phyloP scores from a whole-genome alignment of 2,888 invertebrate species.

The Archips xylosteana region DNA sequence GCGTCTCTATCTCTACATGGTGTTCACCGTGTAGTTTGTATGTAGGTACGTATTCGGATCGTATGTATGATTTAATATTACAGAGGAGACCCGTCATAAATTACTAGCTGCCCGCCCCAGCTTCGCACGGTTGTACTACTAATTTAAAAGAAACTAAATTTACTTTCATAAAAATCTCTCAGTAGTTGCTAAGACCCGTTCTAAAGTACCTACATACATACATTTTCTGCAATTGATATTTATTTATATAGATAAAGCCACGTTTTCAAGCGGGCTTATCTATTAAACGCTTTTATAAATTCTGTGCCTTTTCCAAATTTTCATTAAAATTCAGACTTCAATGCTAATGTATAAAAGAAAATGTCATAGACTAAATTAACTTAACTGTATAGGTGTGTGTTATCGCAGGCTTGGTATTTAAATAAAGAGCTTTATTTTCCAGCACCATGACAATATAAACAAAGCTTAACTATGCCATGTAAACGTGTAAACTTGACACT shows the following conservation, averaged over 20 bases:
- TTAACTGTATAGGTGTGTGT: not conserved
- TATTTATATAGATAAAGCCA: no score
- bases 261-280: no score
- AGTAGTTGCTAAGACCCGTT: no score
- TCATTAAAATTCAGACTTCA: not conserved
- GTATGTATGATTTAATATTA: slow-evolving; percentile 44
- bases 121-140: no score
- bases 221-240: no score
- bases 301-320: not conserved
- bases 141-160: no score
- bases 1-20: slow-evolving; percentile 66
- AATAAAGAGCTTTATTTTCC: not conserved
- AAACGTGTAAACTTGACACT: slow-evolving; percentile 20
- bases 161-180: no score
- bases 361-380: not conserved
- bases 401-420: not conserved
- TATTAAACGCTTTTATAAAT: not conserved
- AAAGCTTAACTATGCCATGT: slow-evolving; percentile 13
- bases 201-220: no score
- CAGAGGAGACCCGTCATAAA: no score
- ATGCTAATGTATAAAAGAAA: not conserved
- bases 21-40: slow-evolving; percentile 58
- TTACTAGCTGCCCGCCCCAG: no score
- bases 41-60: slow-evolving; percentile 67
- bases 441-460: slow-evolving; percentile 11